Evolutionary conservation across 1,140 invertebrate genomes (phyloP).

Genomic region (Drosophila sproati): DNA sequence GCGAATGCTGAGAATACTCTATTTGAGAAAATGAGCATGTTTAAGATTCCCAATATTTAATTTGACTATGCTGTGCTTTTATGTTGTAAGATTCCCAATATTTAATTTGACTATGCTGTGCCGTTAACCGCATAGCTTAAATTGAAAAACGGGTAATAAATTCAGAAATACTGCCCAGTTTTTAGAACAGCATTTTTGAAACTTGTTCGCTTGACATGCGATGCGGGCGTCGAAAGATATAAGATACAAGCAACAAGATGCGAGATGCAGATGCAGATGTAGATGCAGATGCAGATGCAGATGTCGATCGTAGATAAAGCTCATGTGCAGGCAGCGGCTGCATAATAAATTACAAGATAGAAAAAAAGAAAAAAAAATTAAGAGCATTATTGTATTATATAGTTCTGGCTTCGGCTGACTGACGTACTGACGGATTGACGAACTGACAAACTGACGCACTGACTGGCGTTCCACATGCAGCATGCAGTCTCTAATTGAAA

Average conservation of each 20-base stretch:
- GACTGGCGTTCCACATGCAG: slow-evolving; percentile 55
- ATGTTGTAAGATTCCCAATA: background rate
- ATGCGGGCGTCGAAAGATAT: slow-evolving; percentile 50
- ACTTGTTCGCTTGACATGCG: slow-evolving; percentile 41
- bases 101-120: slow-evolving; percentile 20
- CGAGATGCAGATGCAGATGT: slow-evolving; percentile 29
- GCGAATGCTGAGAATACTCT: background rate
- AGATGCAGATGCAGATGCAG: slow-evolving; percentile 22
- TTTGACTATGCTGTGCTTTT: slow-evolving; percentile 27
- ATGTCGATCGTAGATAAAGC: slow-evolving; percentile 40
- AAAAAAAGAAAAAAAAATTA: slow-evolving; percentile 50
- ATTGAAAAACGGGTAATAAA: slow-evolving; percentile 65
- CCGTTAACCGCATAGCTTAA: slow-evolving; percentile 63
- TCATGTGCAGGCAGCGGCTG: slow-evolving; percentile 44
- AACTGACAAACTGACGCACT: slow-evolving; percentile 2
- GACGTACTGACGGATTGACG: slow-evolving; percentile 16
- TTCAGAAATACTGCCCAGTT: slow-evolving; percentile 49
- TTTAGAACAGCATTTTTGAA: slow-evolving; percentile 53
- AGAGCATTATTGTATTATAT: slow-evolving; percentile 76
- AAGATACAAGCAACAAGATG: slow-evolving; percentile 6
- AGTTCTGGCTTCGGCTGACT: slow-evolving; percentile 17
- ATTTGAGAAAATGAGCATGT: slow-evolving; percentile 25
- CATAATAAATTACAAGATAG: slow-evolving; percentile 38
- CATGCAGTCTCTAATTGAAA: slow-evolving; percentile 61
- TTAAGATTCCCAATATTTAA: slow-evolving; percentile 10